Base-by-base conservation (phyloP, 2,888 invertebrate species). In the Maniola hyperantus region DNA sequence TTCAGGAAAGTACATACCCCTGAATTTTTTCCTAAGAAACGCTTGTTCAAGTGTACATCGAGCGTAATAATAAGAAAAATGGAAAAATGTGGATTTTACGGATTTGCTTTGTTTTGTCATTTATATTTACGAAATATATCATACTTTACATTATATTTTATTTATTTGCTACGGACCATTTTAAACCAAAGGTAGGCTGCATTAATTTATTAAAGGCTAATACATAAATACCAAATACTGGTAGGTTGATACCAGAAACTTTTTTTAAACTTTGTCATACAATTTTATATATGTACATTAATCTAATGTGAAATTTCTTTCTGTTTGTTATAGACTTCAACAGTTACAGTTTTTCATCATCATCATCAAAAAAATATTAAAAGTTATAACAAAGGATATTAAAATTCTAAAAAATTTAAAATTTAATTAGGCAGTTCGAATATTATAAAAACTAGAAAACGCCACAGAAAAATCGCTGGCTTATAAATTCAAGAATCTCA, bases 11-110 rank as follows among this genome's bases (percentile, higher is more conserved):
- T 48, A 51, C 79, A 79, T 26, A 26, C 74, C 73, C 72, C 68
- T 34, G 72, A 76, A 77, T 79, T 81, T 79, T 79, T 79, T 79
- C 78, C 75, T 71, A 72, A 76, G 72, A 76, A 72, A 72, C 67
- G 71, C 70, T 73, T 73, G 71, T 70, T 68, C 64, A 72, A 76
- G 70, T 72, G 70, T 68, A 71, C 71, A 58, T n/a, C 62, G 57
- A 68, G 70, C 69, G 70, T 72, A 71, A 68, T 64, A 69, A 69
- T 26, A 26, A 26, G 26, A 26, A 26, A 26, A 26, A 26, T 26
- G 26, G 66, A 67, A 65, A 65, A 61, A 61, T 50, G 15, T 63
- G 58, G 46, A 33, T 48, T 61, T 64, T 55, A 62, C 61, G 53
- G 62, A 57, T 64, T 20, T 66, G 33, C 13, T 42, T 42, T 57